Conservation (phyloP, 1,140 invertebrate genomes). For the Nautilus pompilius region DNA sequence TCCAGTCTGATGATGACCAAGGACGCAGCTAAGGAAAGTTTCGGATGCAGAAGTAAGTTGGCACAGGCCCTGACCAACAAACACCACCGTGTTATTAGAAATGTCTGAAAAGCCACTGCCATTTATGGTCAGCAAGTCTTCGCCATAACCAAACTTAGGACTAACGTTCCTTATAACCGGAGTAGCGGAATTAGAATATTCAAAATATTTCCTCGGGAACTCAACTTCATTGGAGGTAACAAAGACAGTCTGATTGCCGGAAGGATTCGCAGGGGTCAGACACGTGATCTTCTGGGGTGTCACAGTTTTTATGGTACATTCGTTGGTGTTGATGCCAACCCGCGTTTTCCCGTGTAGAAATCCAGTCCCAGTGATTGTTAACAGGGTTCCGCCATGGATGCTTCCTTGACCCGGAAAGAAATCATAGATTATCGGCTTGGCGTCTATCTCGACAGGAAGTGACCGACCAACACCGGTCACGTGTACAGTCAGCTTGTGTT, state of each 20-base stretch:
- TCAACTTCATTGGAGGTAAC: conserved; percentile 21
- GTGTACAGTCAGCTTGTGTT: conserved; percentile 9
- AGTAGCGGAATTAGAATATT: conserved; percentile 13
- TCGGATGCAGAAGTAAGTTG: conserved; percentile 12
- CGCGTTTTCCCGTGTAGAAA: conserved; percentile 15
- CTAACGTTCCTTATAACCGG: conserved; percentile 15
- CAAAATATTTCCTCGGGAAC: conserved; percentile 10
- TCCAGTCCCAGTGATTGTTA: conserved; percentile 24
- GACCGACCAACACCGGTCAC: conserved; percentile 6
- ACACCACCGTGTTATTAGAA: conserved; percentile 14
- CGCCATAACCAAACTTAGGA: conserved; percentile 10
- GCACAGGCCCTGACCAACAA: conserved; percentile 21
- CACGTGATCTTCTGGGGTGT: conserved; percentile 19
- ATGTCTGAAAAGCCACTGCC: conserved; percentile 20
- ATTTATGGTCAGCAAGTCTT: conserved; percentile 16
- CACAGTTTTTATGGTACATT: conserved; percentile 15
- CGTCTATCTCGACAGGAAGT: neutral
- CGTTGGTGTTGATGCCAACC: conserved; percentile 21
- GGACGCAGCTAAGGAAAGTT: conserved; percentile 22
- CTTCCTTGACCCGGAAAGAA: conserved; percentile 23
- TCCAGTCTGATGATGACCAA: conserved; percentile 25
- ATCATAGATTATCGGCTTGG: conserved; percentile 2
- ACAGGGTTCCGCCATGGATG: conserved; percentile 14
- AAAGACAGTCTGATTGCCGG: conserved; percentile 10
- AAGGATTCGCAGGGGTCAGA: conserved; percentile 17